Evolutionary conservation across 2,113 vertebrate species (phyloP), one percentile per base, ranked within the genome.

Genomic region (Callocephalon fimbriatum): DNA sequence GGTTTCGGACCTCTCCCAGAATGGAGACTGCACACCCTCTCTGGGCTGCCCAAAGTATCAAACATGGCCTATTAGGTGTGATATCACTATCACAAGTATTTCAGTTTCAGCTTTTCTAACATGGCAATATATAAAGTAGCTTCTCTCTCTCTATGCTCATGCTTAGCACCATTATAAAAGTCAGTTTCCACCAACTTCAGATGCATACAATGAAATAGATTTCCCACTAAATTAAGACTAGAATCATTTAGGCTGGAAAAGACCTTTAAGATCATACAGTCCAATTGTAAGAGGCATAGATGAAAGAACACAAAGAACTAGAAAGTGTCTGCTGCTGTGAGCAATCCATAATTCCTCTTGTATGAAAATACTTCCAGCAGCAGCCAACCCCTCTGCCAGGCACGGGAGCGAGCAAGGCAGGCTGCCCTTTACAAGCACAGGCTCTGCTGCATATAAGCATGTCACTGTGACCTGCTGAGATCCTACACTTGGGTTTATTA

Each of bases 381-480:
- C 3, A 4, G 25, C 9, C 21, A 7, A 15, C 1, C 2, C 19
- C 22, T 51, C 16, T 78, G 32, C n/a, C 53, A 12, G 13, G 29
- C 5, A 10, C 15, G 9, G 40, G 25, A 22, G 9, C 0, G 2
- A 56, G 27, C 59, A 65, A 20, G 5, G 15, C 50, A 54, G 21
- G 20, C 32, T 73, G 32, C 7, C 42, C 11, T 47, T 51, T 56
- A 7, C 23, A 21, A 15, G 2, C 37, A 32, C 8, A 38, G 44
- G 10, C 6, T 44, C 58, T 65, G 26, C 3, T 2, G 16, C 23
- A 16, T 47, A 42, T 12, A 0, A 32, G 20, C 7, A 44, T 0
- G 0, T 37, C 32, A 54, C 23, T 3, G 3, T 20, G 40, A 47
- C 35, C 26, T 7, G 0, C 0, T 61, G 38, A 66, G 35, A 50